phyloP scores from a whole-genome alignment of 2,888 invertebrate genomes.

The Brachynemurus nebulosus region DNA sequence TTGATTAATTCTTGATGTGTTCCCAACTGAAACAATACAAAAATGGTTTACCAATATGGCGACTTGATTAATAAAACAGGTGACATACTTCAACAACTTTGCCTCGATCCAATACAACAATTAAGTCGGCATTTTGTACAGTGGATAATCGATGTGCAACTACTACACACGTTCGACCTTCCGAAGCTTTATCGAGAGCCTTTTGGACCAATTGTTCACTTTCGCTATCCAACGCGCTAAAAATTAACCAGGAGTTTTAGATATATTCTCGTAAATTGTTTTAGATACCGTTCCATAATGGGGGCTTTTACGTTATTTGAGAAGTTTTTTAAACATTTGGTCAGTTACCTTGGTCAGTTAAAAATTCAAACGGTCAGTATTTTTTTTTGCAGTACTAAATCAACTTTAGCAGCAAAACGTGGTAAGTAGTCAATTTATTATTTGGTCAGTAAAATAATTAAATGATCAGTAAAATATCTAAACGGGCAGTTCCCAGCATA shows the following conservation, averaged over 20 bases:
- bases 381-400: too few relatives aligned
- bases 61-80: not conserved
- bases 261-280: constrained; percentile 6
- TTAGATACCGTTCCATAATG: too few relatives aligned
- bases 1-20: constrained; percentile 66
- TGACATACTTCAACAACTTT: constrained; percentile 60
- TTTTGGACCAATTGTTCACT: constrained; percentile 84
- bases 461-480: too few relatives aligned
- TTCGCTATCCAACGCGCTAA: constrained; percentile 84
- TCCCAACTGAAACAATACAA: constrained; percentile 52
- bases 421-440: too few relatives aligned
- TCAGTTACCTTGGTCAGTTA: too few relatives aligned
- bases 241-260: constrained; percentile 21
- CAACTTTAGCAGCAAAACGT: too few relatives aligned
- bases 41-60: not conserved
- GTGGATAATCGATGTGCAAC: constrained; percentile 92
- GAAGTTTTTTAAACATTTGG: too few relatives aligned
- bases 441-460: too few relatives aligned
- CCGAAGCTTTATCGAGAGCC: constrained; percentile 70
- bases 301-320: too few relatives aligned
- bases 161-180: constrained; percentile 81
- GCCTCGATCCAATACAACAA: constrained; percentile 79
- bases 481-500: too few relatives aligned
- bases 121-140: constrained; percentile 78
- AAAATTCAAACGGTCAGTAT: too few relatives aligned